Conservation (phyloP, 1,140 invertebrate genomes). For the Battus philenor region DNA sequence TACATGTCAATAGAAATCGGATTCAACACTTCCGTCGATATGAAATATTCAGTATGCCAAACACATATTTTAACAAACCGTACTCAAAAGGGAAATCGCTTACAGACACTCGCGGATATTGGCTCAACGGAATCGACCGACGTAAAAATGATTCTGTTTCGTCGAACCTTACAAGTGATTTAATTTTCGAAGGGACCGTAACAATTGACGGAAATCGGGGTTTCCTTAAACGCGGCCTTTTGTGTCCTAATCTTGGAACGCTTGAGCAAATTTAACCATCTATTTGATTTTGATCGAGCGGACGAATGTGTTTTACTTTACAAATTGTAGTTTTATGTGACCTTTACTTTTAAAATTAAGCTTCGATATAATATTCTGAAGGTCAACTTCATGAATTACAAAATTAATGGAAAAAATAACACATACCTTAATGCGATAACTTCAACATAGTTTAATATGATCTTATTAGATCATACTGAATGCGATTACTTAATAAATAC, state of each 20-base stretch:
- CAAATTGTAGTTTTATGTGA: background rate
- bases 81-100: constrained; percentile 23
- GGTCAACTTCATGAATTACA: no score
- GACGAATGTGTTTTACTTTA: constrained; percentile 3
- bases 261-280: constrained; percentile 34
- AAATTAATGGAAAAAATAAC: no score
- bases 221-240: constrained; percentile 34
- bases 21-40: background rate
- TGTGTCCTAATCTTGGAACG: constrained; percentile 35
- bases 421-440: no score
- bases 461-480: no score
- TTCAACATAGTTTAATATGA: no score
- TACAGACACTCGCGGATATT: constrained; percentile 25
- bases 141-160: constrained; percentile 44
- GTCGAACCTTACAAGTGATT: constrained; percentile 35
- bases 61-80: constrained; percentile 9
- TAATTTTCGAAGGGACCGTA: constrained; percentile 33
- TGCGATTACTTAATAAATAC: no score
- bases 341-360: no score
- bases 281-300: background rate
- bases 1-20: background rate
- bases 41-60: background rate
- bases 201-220: constrained; percentile 43
- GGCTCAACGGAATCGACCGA: constrained; percentile 26
- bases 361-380: no score